These are phyloP conservation scores for Ceriagrion tenellum DNA, from an alignment of 2,888 invertebrate species.

Conservation along the genomic window DNA sequence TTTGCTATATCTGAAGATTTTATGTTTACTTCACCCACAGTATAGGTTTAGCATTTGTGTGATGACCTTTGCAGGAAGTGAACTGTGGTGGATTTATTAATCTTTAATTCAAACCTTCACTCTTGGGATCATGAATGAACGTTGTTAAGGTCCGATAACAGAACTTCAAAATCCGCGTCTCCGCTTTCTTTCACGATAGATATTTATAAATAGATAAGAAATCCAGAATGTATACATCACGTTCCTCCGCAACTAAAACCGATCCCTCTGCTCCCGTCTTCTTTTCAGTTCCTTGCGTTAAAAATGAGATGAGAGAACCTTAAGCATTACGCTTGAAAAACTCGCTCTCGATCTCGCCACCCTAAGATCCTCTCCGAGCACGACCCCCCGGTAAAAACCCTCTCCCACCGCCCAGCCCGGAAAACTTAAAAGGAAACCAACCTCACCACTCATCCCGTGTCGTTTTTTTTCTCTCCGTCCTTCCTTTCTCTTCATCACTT, in stretches of 20 bases:
- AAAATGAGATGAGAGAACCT: not conserved
- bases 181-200: too few relatives aligned
- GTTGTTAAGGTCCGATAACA: too few relatives aligned
- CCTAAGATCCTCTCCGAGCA: not conserved
- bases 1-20: too few relatives aligned
- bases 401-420: not conserved
- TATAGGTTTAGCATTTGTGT: too few relatives aligned
- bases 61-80: too few relatives aligned
- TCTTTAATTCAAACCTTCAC: too few relatives aligned
- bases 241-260: not conserved
- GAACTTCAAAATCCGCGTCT: too few relatives aligned
- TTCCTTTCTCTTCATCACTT: not conserved
- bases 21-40: too few relatives aligned
- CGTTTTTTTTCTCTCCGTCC: not conserved
- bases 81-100: too few relatives aligned
- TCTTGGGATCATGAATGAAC: too few relatives aligned
- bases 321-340: not conserved
- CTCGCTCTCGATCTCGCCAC: not conserved
- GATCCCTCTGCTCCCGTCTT: not conserved
- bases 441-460: not conserved
- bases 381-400: not conserved
- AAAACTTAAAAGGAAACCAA: slow-evolving; percentile 10
- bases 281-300: not conserved
- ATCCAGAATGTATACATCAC: too few relatives aligned
- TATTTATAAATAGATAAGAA: too few relatives aligned